Conservation (phyloP, 2,797 vertebrate species). For the Falco cherrug region DNA sequence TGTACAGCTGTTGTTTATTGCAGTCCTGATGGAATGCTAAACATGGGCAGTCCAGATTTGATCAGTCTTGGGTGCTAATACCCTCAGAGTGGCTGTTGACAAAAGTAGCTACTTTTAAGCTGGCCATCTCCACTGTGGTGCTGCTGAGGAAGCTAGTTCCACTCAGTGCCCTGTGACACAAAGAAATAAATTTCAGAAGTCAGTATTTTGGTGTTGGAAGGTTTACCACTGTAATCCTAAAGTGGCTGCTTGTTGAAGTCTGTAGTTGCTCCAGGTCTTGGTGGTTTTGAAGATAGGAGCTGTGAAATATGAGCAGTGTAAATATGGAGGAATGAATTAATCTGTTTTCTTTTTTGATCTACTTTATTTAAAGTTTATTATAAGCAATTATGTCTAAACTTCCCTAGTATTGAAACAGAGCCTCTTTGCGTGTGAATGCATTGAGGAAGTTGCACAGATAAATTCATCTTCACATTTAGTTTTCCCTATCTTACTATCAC, state of each 20-base stretch:
- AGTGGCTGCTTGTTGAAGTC: not conserved
- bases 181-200: not conserved
- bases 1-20: not conserved
- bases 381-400: not conserved
- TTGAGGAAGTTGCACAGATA: not conserved
- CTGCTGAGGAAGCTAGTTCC: not conserved
- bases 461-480: not conserved
- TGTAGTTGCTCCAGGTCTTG: not conserved
- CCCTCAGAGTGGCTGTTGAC: not conserved
- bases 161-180: not conserved
- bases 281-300: not conserved
- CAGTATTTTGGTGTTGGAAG: not conserved
- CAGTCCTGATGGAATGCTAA: not conserved
- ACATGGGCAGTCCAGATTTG: not conserved
- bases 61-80: not conserved
- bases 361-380: not conserved
- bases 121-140: not conserved
- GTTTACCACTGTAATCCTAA: not conserved
- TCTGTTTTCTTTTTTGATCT: not conserved
- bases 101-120: not conserved
- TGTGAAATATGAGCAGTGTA: not conserved
- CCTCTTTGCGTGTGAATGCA: slow-evolving; percentile 30
- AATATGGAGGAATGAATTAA: not conserved
- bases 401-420: slow-evolving; percentile 11
- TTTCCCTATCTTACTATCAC: not conserved